These are phyloP conservation scores for Drosophila acutilabella DNA, from an alignment of 2,888 invertebrate species.

Conservation along the genomic window DNA sequence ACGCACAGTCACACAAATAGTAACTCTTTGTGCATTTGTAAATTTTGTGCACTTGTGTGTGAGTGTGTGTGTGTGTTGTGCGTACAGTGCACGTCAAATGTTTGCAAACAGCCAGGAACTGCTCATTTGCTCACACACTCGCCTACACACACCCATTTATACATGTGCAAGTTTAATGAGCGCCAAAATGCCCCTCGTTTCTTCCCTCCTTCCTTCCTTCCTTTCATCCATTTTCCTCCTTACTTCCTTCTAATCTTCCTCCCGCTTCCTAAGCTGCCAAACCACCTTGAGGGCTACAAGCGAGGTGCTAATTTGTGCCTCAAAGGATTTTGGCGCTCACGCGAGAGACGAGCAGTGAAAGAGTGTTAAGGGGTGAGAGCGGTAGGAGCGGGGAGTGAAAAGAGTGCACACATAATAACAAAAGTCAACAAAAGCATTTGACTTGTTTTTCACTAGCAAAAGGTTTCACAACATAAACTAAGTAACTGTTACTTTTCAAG, in stretches of 20 bases:
- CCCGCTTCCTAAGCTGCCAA: background rate
- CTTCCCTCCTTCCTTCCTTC: background rate
- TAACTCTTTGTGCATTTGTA: conserved; percentile 30
- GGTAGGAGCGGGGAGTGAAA: too few species aligned
- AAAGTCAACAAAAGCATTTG: conserved; percentile 46
- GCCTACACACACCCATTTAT: conserved; percentile 6
- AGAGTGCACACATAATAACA: conserved; percentile 35
- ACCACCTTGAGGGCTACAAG: conserved; percentile 35
- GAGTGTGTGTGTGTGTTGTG: conserved; percentile 24
- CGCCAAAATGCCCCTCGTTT: conserved; percentile 4
- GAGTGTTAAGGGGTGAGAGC: background rate
- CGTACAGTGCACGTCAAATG: conserved; percentile 65
- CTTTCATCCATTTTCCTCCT: background rate
- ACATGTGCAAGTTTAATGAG: conserved; percentile 41
- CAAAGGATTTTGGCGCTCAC: conserved; percentile 68
- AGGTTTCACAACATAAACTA: too few species aligned
- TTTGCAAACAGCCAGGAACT: conserved; percentile 63
- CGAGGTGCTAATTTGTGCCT: conserved; percentile 81
- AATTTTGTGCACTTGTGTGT: conserved; percentile 59
- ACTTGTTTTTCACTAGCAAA: too few species aligned
- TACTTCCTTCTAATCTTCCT: background rate
- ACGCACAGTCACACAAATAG: background rate
- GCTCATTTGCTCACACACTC: conserved; percentile 64
- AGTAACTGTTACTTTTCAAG: too few species aligned
- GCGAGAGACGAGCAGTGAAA: background rate